Base-by-base conservation (phyloP, 2,888 invertebrate genomes). In the Meiosimyza platycephala region DNA sequence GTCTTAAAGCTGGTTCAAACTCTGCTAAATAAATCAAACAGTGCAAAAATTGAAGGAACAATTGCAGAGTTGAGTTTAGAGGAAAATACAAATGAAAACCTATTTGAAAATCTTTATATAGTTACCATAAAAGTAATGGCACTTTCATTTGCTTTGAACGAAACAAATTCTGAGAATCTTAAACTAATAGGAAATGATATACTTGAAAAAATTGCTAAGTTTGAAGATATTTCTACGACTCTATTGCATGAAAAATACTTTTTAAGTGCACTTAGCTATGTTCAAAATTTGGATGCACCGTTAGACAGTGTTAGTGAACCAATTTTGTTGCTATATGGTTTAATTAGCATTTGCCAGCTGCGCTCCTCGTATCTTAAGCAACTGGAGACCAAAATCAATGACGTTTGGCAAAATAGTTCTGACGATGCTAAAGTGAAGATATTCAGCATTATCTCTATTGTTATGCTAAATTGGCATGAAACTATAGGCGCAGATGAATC, bases 341-440 rank as follows among this genome's bases (percentile, higher is more conserved):
- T 86, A 0, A 81, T 88, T 3, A 80, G 82, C 9, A 72, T 84
- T 22, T 83, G 80, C 18, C 80, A 80, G 7, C 80, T 86, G 50
- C 84, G 86, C 9, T 62, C 76, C 0, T 64, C 79, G 0, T 85
- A 84, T 65, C 57, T 88, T 9, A 16, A 72, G 2, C 71, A 74
- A 33, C 73, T 87, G 6, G 82, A 84, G n/a, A 75, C 76, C 1
- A 83, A 84, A 33, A 79, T 88, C 1, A 80, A 81, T 50, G 55
- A 74, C 0, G 85, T 86, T 6, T 84, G 85, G 73, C 72, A 81
- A 1, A 74, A 85, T 72, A 85, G 83, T 68, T 75, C 81, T 6
- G 82, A 83, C 54, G 81, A 83, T 51, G 86, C 84, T 0, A 85
- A 86, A 76, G 78, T 88, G 6, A 87, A 85, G 76, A 80, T 87